Evolutionary conservation across 2,113 vertebrate species (phyloP), one percentile per base, ranked within the genome.

Genomic region (Emydocephalus ijimae): DNA sequence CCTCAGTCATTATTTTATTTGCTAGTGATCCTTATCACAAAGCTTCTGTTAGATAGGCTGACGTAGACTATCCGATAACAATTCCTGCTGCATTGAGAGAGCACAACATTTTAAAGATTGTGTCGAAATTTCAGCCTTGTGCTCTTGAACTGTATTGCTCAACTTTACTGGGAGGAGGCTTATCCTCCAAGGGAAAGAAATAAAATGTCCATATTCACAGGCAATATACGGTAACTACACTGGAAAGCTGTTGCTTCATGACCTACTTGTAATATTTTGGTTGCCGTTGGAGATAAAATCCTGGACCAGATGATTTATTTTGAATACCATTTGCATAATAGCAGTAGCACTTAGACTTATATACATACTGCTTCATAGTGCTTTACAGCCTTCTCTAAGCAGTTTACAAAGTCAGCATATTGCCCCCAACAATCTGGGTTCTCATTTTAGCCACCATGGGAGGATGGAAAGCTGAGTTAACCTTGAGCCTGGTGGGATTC

Each of bases 31-130:
- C 45, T 11, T 48, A 29, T 24, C 61, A 15, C 59, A 54, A 43
- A 61, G 8, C 59, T 43, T 34, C 29, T 92, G 15, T 10, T 10
- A 61, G 56, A 34, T 94, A 91, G 94, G 90, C 94, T 90, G 92
- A 90, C 0, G 0, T 94, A 93, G 56, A 34, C 23, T 21, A 0
- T 91, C 90, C 57, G 89, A 89, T 91, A 87, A 45, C 92, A 93
- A 87, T 92, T 94, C 61, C 48, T 87, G 89, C 0, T 56, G 90
- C 93, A 90, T 86, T 94, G 92, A 93, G 91, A 85, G 95, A 81
- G 95, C 92, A 90, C 0, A 94, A 48, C 92, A 91, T 93, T 91
- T 92, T 91, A 92, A 95, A 95, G 39, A 91, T 87, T 45, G 88
- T 15, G 20, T 90, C 48, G 91, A 92, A 94, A 69, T 95, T 64